Evolutionary conservation across 2,113 vertebrate genomes (phyloP).

Genomic region (Tricholaema leucomelas): DNA sequence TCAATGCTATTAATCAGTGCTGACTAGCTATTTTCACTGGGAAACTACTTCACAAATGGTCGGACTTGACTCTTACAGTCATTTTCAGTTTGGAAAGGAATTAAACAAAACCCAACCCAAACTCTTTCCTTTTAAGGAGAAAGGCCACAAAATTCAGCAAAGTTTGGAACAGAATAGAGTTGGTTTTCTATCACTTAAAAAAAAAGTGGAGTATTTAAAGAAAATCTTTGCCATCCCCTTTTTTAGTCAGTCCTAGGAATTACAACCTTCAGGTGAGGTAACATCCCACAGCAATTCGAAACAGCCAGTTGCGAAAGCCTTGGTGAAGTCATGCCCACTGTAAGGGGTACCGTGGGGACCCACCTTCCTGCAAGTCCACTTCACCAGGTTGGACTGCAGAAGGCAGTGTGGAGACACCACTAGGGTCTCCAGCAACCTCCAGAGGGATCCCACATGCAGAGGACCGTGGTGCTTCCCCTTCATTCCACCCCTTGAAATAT

Average conservation of each 20-base stretch:
- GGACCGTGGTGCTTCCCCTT: neutral
- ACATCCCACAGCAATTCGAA: accelerated
- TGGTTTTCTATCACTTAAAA: neutral
- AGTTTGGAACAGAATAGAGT: neutral
- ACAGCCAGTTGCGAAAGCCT: neutral
- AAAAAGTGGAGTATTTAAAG: neutral
- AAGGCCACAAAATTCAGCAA: neutral
- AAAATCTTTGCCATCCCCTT: neutral
- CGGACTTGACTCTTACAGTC: neutral
- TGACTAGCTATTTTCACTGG: neutral
- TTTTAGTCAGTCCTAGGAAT: neutral
- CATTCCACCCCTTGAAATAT: neutral
- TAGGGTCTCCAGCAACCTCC: neutral
- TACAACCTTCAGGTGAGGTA: neutral
- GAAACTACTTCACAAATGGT: neutral
- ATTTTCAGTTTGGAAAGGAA: neutral
- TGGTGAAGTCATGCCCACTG: neutral
- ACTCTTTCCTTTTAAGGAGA: neutral
- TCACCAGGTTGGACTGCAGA: neutral
- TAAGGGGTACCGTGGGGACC: accelerated
- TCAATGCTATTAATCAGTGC: neutral
- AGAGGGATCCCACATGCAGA: neutral
- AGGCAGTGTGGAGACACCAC: neutral
- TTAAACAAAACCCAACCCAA: neutral
- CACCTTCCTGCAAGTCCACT: neutral